These are phyloP conservation scores for Rhagium mordax DNA, from an alignment of 2,888 invertebrate species.

Conservation along the genomic window DNA sequence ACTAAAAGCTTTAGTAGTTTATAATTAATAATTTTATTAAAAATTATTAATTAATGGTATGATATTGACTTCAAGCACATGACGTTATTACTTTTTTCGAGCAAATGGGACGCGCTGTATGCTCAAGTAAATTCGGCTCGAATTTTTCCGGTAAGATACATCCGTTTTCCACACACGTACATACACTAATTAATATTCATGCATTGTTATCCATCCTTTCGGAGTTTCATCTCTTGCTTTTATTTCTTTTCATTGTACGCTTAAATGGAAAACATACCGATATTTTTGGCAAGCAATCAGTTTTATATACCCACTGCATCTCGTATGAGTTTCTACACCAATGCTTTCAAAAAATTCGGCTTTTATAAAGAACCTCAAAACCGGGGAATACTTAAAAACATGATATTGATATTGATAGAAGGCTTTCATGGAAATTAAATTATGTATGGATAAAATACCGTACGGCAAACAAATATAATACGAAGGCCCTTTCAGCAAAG, in stretches of 20 bases:
- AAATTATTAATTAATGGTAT: too few species aligned
- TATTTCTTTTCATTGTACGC: constrained; percentile 30
- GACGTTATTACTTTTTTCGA: too few species aligned
- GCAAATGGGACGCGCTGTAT: too few species aligned
- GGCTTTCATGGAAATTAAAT: constrained; percentile 31
- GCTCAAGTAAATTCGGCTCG: too few species aligned
- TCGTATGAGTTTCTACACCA: constrained; percentile 43
- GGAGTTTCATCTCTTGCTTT: constrained; percentile 36
- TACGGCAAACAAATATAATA: background rate
- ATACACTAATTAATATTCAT: constrained; percentile 39
- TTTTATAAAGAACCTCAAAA: constrained; percentile 47
- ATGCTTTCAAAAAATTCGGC: constrained; percentile 44
- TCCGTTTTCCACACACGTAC: background rate
- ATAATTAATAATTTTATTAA: background rate
- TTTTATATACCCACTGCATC: constrained; percentile 40
- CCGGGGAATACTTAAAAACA: constrained; percentile 36
- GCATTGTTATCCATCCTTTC: constrained; percentile 38
- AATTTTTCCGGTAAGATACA: too few species aligned
- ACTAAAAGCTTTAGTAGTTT: background rate
- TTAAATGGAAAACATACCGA: constrained; percentile 25
- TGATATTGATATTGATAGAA: constrained; percentile 31
- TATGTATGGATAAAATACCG: constrained; percentile 21
- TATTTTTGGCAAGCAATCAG: constrained; percentile 44
- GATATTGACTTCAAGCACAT: too few species aligned
- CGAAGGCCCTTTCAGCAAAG: too few species aligned